Percentiles rank a stretch among this genome's conserved stretches.
phyloP scores from a whole-genome alignment of 2,113 vertebrate species.

The Mastomys coucha region DNA sequence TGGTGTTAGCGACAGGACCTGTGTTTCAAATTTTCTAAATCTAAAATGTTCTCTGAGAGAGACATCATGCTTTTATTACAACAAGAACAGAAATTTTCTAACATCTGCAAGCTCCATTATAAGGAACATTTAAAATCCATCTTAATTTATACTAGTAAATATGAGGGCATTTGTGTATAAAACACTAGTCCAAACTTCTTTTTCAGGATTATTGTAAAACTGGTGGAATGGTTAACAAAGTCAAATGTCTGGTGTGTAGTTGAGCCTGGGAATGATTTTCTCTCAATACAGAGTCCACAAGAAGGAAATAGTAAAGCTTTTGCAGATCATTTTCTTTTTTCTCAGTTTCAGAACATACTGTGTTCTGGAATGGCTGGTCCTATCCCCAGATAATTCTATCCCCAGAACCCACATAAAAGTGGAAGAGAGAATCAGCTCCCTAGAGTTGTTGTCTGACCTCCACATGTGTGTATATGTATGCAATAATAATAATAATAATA shows the following conservation, averaged over 20 bases:
- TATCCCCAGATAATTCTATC: no score
- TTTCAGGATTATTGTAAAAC: constrained; percentile 1
- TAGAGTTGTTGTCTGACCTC: not conserved
- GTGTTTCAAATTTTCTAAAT: constrained; percentile 13
- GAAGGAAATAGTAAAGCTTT: not conserved
- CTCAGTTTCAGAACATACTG: not conserved
- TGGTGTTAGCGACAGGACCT: not conserved
- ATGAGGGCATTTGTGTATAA: not conserved
- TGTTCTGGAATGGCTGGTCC: not conserved
- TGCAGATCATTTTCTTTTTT: constrained; percentile 20
- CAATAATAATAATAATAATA: not conserved
- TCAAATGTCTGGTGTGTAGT: not conserved
- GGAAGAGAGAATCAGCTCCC: not conserved
- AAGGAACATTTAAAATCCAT: not conserved
- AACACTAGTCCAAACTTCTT: not conserved
- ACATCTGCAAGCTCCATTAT: not conserved
- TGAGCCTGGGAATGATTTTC: not conserved
- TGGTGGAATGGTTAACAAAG: not conserved
- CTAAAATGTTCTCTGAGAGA: not conserved
- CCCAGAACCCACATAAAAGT: not conserved
- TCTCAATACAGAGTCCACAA: not conserved
- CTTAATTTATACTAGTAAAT: not conserved
- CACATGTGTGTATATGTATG: not conserved
- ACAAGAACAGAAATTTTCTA: not conserved
- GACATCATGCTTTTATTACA: not conserved